Percentiles rank a stretch among this genome's conserved stretches.
phyloP scores from a whole-genome alignment of 1,140 invertebrate species.

The Pinna nobilis region DNA sequence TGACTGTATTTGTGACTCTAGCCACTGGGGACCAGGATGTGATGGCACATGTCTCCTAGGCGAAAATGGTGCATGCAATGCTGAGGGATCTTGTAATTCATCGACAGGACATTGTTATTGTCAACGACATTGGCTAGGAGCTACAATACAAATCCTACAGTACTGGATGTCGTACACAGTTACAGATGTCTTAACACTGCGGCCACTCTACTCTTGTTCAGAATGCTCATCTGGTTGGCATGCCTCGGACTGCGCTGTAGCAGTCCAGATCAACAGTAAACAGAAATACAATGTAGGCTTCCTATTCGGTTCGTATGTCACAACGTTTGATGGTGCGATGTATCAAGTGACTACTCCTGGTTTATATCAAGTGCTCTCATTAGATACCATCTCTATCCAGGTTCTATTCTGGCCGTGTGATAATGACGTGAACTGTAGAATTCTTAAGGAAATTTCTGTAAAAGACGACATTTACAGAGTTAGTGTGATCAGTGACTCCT shows the following conservation, averaged over 20 bases:
- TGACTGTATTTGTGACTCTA: constrained; percentile 43
- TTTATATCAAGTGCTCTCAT: constrained; percentile 36
- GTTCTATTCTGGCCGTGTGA: constrained; percentile 49
- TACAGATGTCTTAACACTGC: too few species aligned
- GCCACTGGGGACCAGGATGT: constrained; percentile 44
- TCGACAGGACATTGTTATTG: constrained; percentile 41
- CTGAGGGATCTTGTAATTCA: constrained; percentile 36
- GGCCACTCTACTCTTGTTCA: too few species aligned
- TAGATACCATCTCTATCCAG: constrained; percentile 27
- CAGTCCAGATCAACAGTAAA: background rate
- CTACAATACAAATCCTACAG: constrained; percentile 1
- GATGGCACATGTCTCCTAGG: constrained; percentile 36
- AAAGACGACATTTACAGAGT: constrained; percentile 19
- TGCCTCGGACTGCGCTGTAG: constrained; percentile 40
- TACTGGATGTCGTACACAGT: constrained; percentile 28
- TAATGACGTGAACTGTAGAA: constrained; percentile 32
- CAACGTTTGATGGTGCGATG: constrained; percentile 43
- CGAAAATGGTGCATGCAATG: constrained; percentile 39
- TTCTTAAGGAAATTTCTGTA: constrained; percentile 43
- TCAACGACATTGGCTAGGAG: constrained; percentile 39
- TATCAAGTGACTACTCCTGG: constrained; percentile 42
- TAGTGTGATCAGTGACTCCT: constrained; percentile 14
- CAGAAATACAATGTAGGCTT: constrained; percentile 23
- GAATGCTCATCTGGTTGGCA: constrained; percentile 37
- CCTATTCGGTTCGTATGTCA: constrained; percentile 43